phyloP scores from a whole-genome alignment of 1,140 invertebrate species.

The Ganaspis sp. region DNA sequence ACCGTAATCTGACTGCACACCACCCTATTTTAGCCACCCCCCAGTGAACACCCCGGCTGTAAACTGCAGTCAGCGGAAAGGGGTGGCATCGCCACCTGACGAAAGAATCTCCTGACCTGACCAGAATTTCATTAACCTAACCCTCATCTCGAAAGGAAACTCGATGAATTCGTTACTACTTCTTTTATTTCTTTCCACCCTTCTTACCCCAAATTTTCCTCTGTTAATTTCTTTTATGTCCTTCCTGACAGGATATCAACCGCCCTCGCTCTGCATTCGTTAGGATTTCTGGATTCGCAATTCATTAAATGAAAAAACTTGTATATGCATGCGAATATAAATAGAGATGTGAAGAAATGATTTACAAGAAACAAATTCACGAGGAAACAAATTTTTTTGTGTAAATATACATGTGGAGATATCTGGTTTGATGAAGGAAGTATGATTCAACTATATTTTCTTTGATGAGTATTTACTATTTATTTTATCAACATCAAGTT shows the following conservation, averaged over 20 bases:
- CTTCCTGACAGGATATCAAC: background rate
- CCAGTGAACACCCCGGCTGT: constrained; percentile 52
- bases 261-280: no score
- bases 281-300: no score
- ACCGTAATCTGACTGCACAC: constrained; percentile 75
- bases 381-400: no score
- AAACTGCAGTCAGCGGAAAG: constrained; percentile 61
- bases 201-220: constrained; percentile 18
- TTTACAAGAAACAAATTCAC: no score
- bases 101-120: constrained; percentile 73
- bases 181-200: constrained; percentile 39
- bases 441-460: no score
- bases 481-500: no score
- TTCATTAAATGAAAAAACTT: no score
- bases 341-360: no score
- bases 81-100: constrained; percentile 69
- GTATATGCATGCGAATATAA: no score
- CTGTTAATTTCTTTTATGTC: background rate
- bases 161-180: constrained; percentile 43
- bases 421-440: no score
- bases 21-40: constrained; percentile 68
- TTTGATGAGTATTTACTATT: no score
- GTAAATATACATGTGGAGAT: no score
- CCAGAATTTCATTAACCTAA: constrained; percentile 72
- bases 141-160: constrained; percentile 51